A percentile compares a stretch with the other conserved stretches of the same genome.
These are phyloP conservation scores for Chironomus tentans DNA, from an alignment of 2,888 invertebrate species.

Conservation along the genomic window DNA sequence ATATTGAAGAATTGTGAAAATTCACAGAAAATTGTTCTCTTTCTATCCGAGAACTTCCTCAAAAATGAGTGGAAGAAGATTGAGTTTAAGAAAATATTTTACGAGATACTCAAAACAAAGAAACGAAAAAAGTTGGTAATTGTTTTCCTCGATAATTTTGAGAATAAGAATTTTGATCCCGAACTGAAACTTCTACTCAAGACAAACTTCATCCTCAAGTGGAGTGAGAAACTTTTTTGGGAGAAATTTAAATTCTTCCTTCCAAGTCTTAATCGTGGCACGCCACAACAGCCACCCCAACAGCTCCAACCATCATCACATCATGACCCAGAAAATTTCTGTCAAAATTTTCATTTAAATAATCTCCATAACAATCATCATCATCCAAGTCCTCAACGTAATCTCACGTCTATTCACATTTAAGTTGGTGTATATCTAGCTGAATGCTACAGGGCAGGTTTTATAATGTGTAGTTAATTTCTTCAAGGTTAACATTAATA, in stretches of 20 bases:
- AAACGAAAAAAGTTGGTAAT: slow-evolving; percentile 25
- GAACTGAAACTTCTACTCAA: slow-evolving; percentile 21
- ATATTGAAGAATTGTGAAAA: slow-evolving; percentile 25
- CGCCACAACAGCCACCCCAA: neutral
- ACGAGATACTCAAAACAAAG: slow-evolving; percentile 25
- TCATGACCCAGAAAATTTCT: slow-evolving; percentile 23
- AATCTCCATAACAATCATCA: slow-evolving; percentile 23
- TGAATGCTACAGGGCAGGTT: neutral
- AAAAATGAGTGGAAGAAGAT: slow-evolving; percentile 27
- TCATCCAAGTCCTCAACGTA: slow-evolving; percentile 15
- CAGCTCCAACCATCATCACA: neutral
- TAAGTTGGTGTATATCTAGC: neutral
- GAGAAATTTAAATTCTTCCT: slow-evolving; percentile 26
- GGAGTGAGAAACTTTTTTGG: slow-evolving; percentile 25
- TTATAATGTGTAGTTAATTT: neutral
- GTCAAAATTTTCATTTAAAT: slow-evolving; percentile 25
- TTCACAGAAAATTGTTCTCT: slow-evolving; percentile 26
- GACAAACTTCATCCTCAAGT: slow-evolving; percentile 16
- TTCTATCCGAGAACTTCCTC: slow-evolving; percentile 21
- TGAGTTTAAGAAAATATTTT: slow-evolving; percentile 27
- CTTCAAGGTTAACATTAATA: neutral
- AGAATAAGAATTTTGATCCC: slow-evolving; percentile 24
- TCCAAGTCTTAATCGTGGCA: slow-evolving; percentile 13
- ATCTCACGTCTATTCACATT: slow-evolving; percentile 26
- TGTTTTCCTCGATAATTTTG: slow-evolving; percentile 24